Evolutionary conservation across 2,113 vertebrate genomes (phyloP), one percentile per base, ranked within the genome.

Genomic region (Ploceus nigricollis): DNA sequence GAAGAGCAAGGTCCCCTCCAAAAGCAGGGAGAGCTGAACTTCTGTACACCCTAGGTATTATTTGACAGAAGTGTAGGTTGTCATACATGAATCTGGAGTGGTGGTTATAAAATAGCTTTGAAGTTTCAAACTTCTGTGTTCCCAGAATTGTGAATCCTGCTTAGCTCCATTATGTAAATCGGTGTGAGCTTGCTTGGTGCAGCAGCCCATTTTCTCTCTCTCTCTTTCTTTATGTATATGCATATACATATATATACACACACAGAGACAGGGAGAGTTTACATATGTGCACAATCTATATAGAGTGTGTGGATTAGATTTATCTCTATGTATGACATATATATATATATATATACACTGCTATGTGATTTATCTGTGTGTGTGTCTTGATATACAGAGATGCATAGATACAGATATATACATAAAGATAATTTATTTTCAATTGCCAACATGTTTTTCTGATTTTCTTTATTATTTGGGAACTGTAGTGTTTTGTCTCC

Each of bases 171-270:
- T 48, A 33, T 11, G 10, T 28, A 44, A 48, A 60, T 2, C 40
- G 15, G 2, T 37, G 10, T 45, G 18, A 89, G 12, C 13, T 28
- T 40, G 2, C 16, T 61, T 39, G 14, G 10, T 75, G 40, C 7
- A 78, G 14, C 16, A 58, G 28, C 8, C 6, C 28, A 9, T 35
- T 73, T 79, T 35, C 24, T 31, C 54, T 15, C 69, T 33, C 14
- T 48, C 7, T 44, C 23, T 54, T 11, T n/a, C 18, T 73, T 18
- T 66, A 4, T 12, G 13, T 10, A 33, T 11, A 8, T 39, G 22
- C 15, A 7, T 7, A 25, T 2, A 13, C 4, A 13, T 15, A 7
- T 5, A 3, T 14, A 19, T 5, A 45, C 22, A 23, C 22, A 37
- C 7, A 39, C 4, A 28, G 5, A 57, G 5, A 65, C 0, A 64